Conservation (phyloP, 2,113 vertebrate genomes). For the Rhea americana region DNA sequence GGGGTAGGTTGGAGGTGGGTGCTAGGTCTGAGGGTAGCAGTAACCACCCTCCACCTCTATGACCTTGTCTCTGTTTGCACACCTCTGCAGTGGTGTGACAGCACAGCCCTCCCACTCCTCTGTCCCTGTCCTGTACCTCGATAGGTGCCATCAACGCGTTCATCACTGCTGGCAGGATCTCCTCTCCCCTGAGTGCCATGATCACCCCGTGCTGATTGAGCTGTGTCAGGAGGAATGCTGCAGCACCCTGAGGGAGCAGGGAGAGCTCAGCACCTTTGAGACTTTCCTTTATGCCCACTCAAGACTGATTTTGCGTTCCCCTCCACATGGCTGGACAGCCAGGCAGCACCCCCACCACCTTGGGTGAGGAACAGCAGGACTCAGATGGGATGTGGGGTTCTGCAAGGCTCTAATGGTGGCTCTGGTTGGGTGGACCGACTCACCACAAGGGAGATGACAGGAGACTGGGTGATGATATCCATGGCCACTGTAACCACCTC, state of each 20-base stretch:
- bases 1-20: neutral
- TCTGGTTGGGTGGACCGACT: slow-evolving; percentile 1
- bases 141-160: slow-evolving; percentile 37
- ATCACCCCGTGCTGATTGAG: slow-evolving; percentile 64
- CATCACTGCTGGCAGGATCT: slow-evolving; percentile 57
- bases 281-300: neutral
- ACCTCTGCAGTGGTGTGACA: neutral
- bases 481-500: slow-evolving; percentile 46
- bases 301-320: neutral
- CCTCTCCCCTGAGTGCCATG: slow-evolving; percentile 51
- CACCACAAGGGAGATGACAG: slow-evolving; percentile 67
- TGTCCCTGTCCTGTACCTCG: slow-evolving; percentile 63
- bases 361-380: neutral
- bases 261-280: neutral
- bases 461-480: slow-evolving; percentile 63
- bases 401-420: neutral
- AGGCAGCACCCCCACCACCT: neutral
- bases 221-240: slow-evolving; percentile 71
- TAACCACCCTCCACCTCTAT: neutral
- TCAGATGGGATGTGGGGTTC: neutral
- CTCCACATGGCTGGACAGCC: neutral
- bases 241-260: slow-evolving; percentile 66
- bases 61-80: neutral
- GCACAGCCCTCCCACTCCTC: neutral
- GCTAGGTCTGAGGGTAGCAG: neutral